phyloP scores from a whole-genome alignment of 1,140 invertebrate species.

The Odontomachus brunneus region DNA sequence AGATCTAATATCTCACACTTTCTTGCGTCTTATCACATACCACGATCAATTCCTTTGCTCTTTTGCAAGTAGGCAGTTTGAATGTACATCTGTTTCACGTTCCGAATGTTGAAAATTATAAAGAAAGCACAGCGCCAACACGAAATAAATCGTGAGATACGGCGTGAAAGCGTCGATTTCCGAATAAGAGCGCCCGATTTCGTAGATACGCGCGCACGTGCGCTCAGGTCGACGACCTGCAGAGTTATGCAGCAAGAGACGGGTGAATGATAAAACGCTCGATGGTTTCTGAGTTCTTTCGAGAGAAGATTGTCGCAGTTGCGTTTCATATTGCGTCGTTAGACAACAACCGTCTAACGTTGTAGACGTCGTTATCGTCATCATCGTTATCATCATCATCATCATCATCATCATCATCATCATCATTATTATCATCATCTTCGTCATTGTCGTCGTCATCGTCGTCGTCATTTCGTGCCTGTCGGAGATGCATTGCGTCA shows the following conservation, averaged over 20 bases:
- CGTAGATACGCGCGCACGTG: constrained; percentile 18
- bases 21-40: no score
- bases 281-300: constrained; percentile 25
- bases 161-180: neutral
- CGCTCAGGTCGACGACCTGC: constrained; percentile 6
- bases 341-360: constrained; percentile 2
- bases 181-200: neutral
- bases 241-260: constrained; percentile 7
- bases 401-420: no score
- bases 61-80: no score
- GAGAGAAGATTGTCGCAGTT: constrained; percentile 5
- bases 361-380: no score
- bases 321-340: neutral
- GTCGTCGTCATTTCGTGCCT: neutral
- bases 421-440: no score
- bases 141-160: neutral
- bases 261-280: constrained; percentile 19
- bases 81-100: no score
- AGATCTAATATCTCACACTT: no score
- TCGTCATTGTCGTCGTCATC: neutral
- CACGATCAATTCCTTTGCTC: no score
- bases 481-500: neutral
- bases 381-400: no score
- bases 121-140: no score
- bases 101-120: no score